Percentiles rank a stretch among this genome's conserved stretches.
These are phyloP conservation scores for Perccottus glenii DNA, from an alignment of 2,113 vertebrate species.

Conservation along the genomic window DNA sequence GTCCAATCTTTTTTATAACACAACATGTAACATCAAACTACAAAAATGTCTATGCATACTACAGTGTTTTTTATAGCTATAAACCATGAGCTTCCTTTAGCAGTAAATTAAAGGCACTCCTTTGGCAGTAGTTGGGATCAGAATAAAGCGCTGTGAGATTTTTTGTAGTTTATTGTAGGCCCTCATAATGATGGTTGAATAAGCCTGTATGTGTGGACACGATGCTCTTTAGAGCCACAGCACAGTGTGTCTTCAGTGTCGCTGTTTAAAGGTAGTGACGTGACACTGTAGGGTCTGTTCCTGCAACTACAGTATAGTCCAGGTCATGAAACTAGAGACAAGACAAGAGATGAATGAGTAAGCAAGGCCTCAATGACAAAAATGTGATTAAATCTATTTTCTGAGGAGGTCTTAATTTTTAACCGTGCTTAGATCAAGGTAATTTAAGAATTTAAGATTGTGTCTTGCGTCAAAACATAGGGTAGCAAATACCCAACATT, in stretches of 20 bases:
- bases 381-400: background rate
- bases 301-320: slow-evolving; percentile 44
- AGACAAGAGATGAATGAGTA: slow-evolving; percentile 19
- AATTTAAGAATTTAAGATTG: background rate
- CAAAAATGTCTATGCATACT: too few species aligned
- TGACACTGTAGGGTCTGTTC: slow-evolving; percentile 50
- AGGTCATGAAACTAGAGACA: slow-evolving; percentile 14
- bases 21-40: too few species aligned
- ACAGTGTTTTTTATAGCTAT: too few species aligned
- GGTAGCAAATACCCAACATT: background rate
- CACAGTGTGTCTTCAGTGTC: slow-evolving; percentile 40
- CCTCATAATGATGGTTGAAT: too few species aligned
- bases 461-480: background rate
- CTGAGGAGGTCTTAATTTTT: background rate
- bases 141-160: too few species aligned
- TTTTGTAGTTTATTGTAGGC: too few species aligned
- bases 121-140: too few species aligned
- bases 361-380: slow-evolving; percentile 24
- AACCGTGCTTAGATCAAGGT: background rate
- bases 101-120: too few species aligned
- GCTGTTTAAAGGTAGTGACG: slow-evolving; percentile 15
- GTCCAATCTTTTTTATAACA: too few species aligned
- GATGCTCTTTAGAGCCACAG: slow-evolving; percentile 33
- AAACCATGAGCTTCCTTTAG: too few species aligned
- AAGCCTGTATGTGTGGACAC: slow-evolving; percentile 2